These are phyloP conservation scores for Neosalanx taihuensis DNA, from an alignment of 2,797 vertebrate genomes.

Conservation along the genomic window DNA sequence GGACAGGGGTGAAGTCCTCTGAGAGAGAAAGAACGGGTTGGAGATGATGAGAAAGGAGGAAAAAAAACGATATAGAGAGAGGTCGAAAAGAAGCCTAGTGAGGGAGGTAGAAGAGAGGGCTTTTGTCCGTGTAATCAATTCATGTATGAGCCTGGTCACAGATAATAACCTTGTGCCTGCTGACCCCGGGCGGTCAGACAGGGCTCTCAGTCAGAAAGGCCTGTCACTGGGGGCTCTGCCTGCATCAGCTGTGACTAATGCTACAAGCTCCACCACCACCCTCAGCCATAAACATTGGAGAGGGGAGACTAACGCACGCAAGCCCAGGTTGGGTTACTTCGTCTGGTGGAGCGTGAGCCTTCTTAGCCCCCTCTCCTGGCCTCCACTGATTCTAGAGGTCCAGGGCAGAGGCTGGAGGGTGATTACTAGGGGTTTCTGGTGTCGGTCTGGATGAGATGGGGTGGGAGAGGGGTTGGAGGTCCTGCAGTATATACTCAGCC, in stretches of 20 bases:
- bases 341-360: constrained; percentile 21
- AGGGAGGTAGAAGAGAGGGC: neutral
- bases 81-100: constrained; percentile 20
- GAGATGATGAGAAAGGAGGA: neutral
- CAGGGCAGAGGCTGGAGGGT: constrained; percentile 12
- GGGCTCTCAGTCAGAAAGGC: constrained; percentile 54
- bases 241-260: constrained; percentile 61
- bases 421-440: constrained; percentile 22
- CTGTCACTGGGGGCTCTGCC: constrained; percentile 37
- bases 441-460: constrained; percentile 3
- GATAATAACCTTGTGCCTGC: constrained; percentile 44
- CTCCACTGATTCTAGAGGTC: constrained; percentile 4
- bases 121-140: constrained; percentile 46
- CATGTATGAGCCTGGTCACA: constrained; percentile 26
- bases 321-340: constrained; percentile 51
- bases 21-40: constrained; percentile 3
- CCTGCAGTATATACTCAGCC: neutral
- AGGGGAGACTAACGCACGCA: constrained; percentile 37
- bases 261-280: constrained; percentile 44
- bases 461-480: constrained; percentile 4
- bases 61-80: neutral
- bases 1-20: constrained; percentile 84
- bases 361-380: constrained; percentile 13
- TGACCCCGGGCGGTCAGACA: constrained; percentile 43
- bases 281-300: constrained; percentile 2